A percentile compares a stretch with the other conserved stretches of the same genome.
Conservation (phyloP, 2,888 invertebrate genomes). For the Gisinianus flammeolus region DNA sequence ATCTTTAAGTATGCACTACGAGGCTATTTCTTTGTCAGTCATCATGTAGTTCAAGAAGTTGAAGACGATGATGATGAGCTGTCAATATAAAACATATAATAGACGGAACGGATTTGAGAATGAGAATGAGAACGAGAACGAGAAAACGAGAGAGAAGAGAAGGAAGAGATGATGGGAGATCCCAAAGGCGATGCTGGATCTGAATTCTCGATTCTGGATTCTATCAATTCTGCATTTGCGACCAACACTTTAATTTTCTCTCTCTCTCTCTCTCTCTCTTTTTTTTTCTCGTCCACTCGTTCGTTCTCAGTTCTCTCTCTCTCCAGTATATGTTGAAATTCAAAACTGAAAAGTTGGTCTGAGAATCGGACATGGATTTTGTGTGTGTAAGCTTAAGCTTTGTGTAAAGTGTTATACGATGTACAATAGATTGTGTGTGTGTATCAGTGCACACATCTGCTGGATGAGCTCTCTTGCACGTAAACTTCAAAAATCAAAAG, state of each 20-base stretch:
- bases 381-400: background rate
- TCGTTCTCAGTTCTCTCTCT: background rate
- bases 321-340: background rate
- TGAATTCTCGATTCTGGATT: background rate
- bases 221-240: conserved; percentile 15
- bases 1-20: background rate
- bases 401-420: background rate
- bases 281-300: too few species aligned
- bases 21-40: conserved; percentile 31
- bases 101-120: conserved; percentile 25
- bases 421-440: too few species aligned
- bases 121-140: background rate
- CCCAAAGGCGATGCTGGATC: conserved; percentile 35
- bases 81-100: conserved; percentile 39
- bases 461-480: background rate
- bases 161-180: conserved; percentile 16
- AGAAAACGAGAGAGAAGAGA: background rate
- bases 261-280: too few species aligned
- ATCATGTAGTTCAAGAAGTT: conserved; percentile 12
- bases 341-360: background rate
- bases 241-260: conserved; percentile 27
- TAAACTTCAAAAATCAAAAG: background rate
- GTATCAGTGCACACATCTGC: background rate
- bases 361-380: background rate
- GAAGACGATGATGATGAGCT: conserved; percentile 37